A percentile compares a stretch with the other conserved stretches of the same genome.
These are phyloP conservation scores for Engraulis encrasicolus DNA, from an alignment of 2,113 vertebrate species.

Conservation along the genomic window DNA sequence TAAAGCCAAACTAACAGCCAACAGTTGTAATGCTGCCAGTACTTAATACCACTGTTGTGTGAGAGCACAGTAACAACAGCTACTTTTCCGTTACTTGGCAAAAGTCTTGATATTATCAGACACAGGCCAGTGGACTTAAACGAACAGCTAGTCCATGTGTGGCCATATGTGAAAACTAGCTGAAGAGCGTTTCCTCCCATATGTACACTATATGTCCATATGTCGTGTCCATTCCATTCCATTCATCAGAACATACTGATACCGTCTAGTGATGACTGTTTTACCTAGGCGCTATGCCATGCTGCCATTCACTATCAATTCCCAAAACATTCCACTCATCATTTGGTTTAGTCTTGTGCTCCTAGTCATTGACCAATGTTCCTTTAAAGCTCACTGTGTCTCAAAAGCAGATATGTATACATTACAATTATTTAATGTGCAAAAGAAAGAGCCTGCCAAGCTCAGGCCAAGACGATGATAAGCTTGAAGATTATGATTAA, in stretches of 20 bases:
- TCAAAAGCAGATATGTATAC: slow-evolving; percentile 8
- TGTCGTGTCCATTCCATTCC: neutral
- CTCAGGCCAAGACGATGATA: neutral
- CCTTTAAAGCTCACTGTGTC: slow-evolving; percentile 12
- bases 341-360: slow-evolving; percentile 23
- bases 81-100: neutral
- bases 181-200: neutral
- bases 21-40: neutral
- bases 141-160: neutral
- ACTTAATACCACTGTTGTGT: no score
- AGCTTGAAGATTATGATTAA: slow-evolving; percentile 4
- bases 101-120: neutral
- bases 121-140: neutral
- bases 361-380: neutral
- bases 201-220: no score
- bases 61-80: neutral
- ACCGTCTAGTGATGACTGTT: neutral
- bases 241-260: neutral
- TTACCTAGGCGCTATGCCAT: neutral
- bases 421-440: slow-evolving; percentile 14
- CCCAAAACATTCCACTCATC: neutral
- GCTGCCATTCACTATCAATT: neutral
- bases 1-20: neutral
- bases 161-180: neutral
- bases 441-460: slow-evolving; percentile 15